Evolutionary conservation across 1,140 invertebrate species (phyloP).

Genomic region (Monomorium pharaonis): DNA sequence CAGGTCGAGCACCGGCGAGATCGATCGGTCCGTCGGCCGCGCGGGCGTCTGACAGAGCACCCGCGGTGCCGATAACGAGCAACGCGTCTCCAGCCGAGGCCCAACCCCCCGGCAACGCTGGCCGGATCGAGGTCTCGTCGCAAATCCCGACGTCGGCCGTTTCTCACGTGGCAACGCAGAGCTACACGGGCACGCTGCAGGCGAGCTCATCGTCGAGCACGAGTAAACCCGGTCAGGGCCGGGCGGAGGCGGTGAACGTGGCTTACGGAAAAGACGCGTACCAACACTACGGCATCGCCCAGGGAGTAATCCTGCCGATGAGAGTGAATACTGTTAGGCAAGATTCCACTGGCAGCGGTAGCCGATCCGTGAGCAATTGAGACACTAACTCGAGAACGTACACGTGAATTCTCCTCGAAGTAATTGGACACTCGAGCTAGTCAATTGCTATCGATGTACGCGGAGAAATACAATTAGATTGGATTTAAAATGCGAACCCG

Average conservation of each 20-base stretch:
- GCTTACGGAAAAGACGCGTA: constrained; percentile 75
- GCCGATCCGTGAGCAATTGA: constrained; percentile 81
- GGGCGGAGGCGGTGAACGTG: constrained; percentile 23
- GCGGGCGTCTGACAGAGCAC: constrained; percentile 18
- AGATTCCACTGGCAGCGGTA: constrained; percentile 75
- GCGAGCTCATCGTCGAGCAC: not conserved
- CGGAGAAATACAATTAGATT: no score
- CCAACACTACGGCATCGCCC: constrained; percentile 77
- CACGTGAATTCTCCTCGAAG: not conserved
- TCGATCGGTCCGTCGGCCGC: no score
- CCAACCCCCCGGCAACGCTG: constrained; percentile 25
- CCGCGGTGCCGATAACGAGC: not conserved
- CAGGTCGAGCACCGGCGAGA: not conserved
- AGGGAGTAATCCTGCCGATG: constrained; percentile 62
- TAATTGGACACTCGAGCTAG: not conserved
- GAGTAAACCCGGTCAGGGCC: not conserved
- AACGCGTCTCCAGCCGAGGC: constrained; percentile 29
- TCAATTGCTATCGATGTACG: not conserved
- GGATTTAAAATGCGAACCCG: not conserved
- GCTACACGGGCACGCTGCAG: constrained; percentile 68
- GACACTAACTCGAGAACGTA: not conserved
- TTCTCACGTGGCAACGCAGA: constrained; percentile 80
- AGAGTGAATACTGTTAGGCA: constrained; percentile 44
- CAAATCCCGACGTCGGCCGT: constrained; percentile 47
- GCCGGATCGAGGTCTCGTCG: constrained; percentile 42